Conservation (phyloP, 1,140 invertebrate genomes). For the Drosophila nebulosa region DNA sequence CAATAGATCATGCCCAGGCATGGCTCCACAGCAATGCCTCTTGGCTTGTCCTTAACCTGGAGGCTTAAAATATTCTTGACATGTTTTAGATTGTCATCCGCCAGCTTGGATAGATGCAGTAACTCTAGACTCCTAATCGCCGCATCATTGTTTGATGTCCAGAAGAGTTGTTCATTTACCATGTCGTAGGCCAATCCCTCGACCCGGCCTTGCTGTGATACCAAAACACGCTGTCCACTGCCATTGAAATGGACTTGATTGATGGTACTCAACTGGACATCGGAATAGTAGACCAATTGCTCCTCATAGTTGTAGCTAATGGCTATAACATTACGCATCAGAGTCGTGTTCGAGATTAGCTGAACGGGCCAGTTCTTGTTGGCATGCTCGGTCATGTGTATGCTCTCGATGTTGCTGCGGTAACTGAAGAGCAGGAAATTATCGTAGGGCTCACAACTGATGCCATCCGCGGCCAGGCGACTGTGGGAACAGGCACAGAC, state of each 20-base stretch:
- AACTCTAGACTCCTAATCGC: slow-evolving; percentile 86
- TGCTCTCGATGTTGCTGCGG: slow-evolving; percentile 88
- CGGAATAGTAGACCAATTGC: slow-evolving; percentile 90
- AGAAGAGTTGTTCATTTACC: slow-evolving; percentile 87
- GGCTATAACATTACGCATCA: slow-evolving; percentile 92
- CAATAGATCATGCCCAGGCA: slow-evolving; percentile 89
- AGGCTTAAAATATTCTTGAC: slow-evolving; percentile 87
- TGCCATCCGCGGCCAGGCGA: slow-evolving; percentile 84
- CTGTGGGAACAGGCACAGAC: slow-evolving; percentile 90
- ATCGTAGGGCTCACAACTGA: slow-evolving; percentile 87
- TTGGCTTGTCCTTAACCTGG: slow-evolving; percentile 87
- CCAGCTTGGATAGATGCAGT: slow-evolving; percentile 66
- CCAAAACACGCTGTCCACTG: slow-evolving; percentile 85
- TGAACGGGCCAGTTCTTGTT: slow-evolving; percentile 89
- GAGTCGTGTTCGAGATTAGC: slow-evolving; percentile 84
- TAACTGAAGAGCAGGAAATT: slow-evolving; percentile 89
- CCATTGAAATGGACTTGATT: slow-evolving; percentile 93
- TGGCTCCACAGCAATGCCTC: slow-evolving; percentile 91
- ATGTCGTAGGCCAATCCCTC: slow-evolving; percentile 91
- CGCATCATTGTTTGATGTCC: slow-evolving; percentile 92
- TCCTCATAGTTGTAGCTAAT: slow-evolving; percentile 89
- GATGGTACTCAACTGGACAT: slow-evolving; percentile 92
- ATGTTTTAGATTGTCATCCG: slow-evolving; percentile 67
- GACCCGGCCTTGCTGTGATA: slow-evolving; percentile 89
- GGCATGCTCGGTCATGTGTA: slow-evolving; percentile 87